These are phyloP conservation scores for Troides helena DNA, from an alignment of 2,888 invertebrate species.

Conservation along the genomic window DNA sequence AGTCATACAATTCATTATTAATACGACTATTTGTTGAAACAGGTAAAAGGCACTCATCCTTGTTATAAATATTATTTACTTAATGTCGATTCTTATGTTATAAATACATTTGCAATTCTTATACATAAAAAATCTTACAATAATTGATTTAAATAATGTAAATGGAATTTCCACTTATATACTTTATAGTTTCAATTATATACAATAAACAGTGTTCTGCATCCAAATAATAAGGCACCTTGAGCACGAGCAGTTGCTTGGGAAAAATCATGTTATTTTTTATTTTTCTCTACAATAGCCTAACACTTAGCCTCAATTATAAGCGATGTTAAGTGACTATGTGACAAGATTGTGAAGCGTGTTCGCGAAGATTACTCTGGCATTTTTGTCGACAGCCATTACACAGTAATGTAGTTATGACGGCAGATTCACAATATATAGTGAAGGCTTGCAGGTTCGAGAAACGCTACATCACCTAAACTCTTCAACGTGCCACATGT, in stretches of 20 bases:
- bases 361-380: too few species aligned
- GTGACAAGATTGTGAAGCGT: too few species aligned
- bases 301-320: too few species aligned
- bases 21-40: slow-evolving; percentile 51
- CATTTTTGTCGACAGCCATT: too few species aligned
- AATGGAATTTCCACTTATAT: slow-evolving; percentile 33
- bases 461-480: too few species aligned
- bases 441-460: too few species aligned
- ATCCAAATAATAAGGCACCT: slow-evolving; percentile 58
- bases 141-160: slow-evolving; percentile 29
- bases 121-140: slow-evolving; percentile 18
- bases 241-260: slow-evolving; percentile 49
- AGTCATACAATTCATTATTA: slow-evolving; percentile 62
- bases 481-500: too few species aligned
- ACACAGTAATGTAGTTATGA: too few species aligned
- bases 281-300: slow-evolving; percentile 3
- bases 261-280: slow-evolving; percentile 35
- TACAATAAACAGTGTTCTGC: slow-evolving; percentile 25
- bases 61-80: slow-evolving; percentile 51
- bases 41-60: slow-evolving; percentile 75
- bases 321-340: too few species aligned
- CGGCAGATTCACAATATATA: too few species aligned
- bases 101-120: slow-evolving; percentile 27
- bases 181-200: slow-evolving; percentile 13
- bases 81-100: slow-evolving; percentile 26